Conservation (phyloP, 2,113 vertebrate genomes). For the Platysteira castanea region DNA sequence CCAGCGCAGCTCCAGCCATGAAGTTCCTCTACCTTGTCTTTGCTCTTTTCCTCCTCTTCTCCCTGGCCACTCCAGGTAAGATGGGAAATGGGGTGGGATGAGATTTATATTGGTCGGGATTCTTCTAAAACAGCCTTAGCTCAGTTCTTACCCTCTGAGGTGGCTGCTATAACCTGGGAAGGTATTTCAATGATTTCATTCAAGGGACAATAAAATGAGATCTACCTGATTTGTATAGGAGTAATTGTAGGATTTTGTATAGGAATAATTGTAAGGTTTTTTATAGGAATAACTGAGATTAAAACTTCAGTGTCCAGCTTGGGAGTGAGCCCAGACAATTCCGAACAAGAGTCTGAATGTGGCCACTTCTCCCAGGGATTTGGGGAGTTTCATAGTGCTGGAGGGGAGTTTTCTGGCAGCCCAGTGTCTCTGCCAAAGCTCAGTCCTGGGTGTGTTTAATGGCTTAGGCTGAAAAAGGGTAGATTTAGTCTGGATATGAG, state of each 20-base stretch:
- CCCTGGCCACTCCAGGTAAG: constrained; percentile 53
- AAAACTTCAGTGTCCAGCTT: neutral
- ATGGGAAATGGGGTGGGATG: neutral
- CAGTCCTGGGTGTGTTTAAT: neutral
- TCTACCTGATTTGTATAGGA: neutral
- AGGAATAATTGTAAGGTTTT: neutral
- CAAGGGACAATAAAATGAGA: neutral
- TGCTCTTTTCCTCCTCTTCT: neutral
- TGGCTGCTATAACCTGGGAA: neutral
- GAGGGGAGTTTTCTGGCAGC: neutral
- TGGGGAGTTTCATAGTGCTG: neutral
- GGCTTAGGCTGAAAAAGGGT: neutral
- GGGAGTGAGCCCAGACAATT: neutral
- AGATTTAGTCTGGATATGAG: neutral
- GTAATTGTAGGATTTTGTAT: neutral
- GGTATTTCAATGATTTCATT: neutral
- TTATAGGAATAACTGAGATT: neutral
- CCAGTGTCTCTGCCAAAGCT: neutral
- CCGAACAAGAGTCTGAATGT: neutral
- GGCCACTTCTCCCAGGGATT: neutral
- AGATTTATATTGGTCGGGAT: neutral
- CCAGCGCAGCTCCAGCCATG: constrained; percentile 30
- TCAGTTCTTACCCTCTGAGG: neutral
- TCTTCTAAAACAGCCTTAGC: neutral
- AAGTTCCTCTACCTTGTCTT: constrained; percentile 36